Conservation (phyloP, 2,888 invertebrate genomes). For the Gastrophysa polygoni region DNA sequence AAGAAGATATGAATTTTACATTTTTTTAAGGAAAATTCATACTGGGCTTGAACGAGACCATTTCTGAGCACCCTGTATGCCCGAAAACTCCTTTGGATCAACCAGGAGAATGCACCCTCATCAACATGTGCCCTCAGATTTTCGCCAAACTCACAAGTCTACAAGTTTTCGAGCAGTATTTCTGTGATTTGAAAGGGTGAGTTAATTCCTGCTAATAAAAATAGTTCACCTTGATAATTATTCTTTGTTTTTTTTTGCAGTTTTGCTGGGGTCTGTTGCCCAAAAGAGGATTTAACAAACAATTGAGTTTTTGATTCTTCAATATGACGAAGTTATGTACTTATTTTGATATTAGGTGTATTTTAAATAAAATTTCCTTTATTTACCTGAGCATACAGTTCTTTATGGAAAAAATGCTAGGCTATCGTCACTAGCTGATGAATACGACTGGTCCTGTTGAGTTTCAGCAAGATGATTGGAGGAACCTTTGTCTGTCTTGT, state of each 20-base stretch:
- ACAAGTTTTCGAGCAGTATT: constrained; percentile 38
- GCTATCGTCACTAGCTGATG: not conserved
- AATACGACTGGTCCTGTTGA: not conserved
- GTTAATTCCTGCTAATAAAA: constrained; percentile 11
- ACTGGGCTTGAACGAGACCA: constrained; percentile 38
- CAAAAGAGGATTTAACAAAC: constrained; percentile 20
- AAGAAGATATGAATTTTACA: too few species aligned
- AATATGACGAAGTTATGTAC: not conserved
- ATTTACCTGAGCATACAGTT: not conserved
- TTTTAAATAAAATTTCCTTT: not conserved
- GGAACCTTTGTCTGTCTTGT: not conserved
- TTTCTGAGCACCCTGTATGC: constrained; percentile 37
- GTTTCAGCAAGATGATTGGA: not conserved
- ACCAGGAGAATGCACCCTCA: constrained; percentile 41
- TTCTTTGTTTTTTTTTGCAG: constrained; percentile 33
- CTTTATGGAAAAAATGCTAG: not conserved
- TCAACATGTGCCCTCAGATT: constrained; percentile 41
- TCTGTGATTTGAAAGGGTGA: constrained; percentile 45
- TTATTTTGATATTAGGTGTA: not conserved
- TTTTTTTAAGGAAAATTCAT: constrained; percentile 36
- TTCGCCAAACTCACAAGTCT: constrained; percentile 36
- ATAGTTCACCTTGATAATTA: not conserved
- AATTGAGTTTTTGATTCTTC: not conserved
- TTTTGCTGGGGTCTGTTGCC: constrained; percentile 45
- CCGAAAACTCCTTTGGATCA: constrained; percentile 33